phyloP scores from a whole-genome alignment of 1,140 invertebrate genomes.

The Acyrthosiphon pisum region DNA sequence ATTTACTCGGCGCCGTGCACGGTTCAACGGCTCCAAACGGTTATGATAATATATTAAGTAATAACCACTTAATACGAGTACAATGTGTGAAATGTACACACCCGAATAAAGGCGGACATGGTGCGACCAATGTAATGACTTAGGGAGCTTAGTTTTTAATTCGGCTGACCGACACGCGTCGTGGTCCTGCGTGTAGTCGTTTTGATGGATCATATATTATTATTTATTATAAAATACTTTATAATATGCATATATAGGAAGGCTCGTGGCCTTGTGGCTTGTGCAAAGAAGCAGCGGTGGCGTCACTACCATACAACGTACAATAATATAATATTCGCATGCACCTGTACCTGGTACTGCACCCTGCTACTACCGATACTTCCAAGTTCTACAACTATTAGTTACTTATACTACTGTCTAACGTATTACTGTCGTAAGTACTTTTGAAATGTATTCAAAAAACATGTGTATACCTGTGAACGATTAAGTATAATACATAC shows the following conservation, averaged over 20 bases:
- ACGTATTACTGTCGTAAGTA: no score
- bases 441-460: no score
- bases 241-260: neutral
- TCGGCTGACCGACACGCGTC: neutral
- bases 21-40: neutral
- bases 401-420: no score
- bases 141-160: neutral
- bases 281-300: neutral
- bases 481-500: no score
- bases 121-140: neutral
- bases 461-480: no score
- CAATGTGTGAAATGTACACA: neutral
- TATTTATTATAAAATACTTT: neutral
- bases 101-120: neutral
- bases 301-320: neutral
- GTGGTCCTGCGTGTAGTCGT: neutral
- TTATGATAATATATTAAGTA: constrained; percentile 13
- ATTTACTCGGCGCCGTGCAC: neutral
- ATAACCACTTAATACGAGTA: neutral
- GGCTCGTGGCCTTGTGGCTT: neutral
- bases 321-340: no score
- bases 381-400: no score
- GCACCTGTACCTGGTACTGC: no score
- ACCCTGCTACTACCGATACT: no score
- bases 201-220: neutral